Base-by-base conservation (phyloP, 1,140 invertebrate genomes). In the Cheumatopsyche charites region DNA sequence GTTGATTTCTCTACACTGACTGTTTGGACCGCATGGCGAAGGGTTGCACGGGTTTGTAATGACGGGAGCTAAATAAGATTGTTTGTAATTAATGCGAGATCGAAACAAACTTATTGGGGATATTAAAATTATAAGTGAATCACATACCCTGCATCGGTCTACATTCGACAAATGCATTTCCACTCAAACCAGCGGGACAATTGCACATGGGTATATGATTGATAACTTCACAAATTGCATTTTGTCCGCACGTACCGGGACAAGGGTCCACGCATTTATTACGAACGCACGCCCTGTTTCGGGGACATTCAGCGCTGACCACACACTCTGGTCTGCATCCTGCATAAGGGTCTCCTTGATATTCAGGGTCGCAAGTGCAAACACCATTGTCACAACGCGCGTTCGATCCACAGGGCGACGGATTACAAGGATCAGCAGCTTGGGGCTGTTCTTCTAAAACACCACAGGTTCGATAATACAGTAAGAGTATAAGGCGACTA, bases 321-420 rank as follows among this genome's bases (percentile, higher is more conserved):
- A 92, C 90, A 80, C 93, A 95, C 81, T 95, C 92, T 13, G 93
- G 93, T 73, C 91, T 82, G 80, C 94, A 95, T 17, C 86, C 88
- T 66, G 80, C 79, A 73, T 91, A 90, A 3, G 90, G 88, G 80
- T 88, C 86, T 21, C 89, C 89, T 52, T 87, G 83, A 79, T 91
- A 92, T 67, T 88, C 88, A 17, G 82, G 79, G 67, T 89, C 73
- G 75, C 90, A 92, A 23, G 83, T 82, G 76, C 90, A 91, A 61
- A 82, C 58, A 9, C 87, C 88, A 73, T 82, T 84, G 72, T 81
- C 79, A 71, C 83, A 88, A 26, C 80, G 77, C 29, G 85, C 80
- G 76, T 90, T 89, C 2, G 88, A 79, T 21, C 88, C 88, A 77
- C 88, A 90, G 29, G 87, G 87, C 67, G 81, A 86, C 49, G 88